A percentile compares a stretch with the other conserved stretches of the same genome.
Conservation (phyloP, 2,113 vertebrate genomes). For the Salminus brasiliensis region DNA sequence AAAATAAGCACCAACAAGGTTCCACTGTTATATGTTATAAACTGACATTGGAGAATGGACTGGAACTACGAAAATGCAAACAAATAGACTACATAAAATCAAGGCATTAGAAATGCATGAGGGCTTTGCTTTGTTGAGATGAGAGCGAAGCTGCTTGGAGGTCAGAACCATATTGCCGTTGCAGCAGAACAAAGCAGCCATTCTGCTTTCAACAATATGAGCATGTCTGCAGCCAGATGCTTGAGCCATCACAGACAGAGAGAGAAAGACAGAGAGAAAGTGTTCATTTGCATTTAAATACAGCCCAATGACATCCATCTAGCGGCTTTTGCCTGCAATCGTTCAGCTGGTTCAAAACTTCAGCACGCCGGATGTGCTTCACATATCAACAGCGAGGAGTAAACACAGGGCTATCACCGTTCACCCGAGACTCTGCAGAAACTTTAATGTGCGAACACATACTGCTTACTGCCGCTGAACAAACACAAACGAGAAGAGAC, state of each 20-base stretch:
- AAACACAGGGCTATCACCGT: background rate
- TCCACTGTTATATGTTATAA: no score
- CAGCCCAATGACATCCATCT: constrained; percentile 52
- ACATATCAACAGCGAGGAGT: background rate
- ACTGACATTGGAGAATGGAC: no score
- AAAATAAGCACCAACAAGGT: no score
- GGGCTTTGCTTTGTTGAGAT: constrained; percentile 25
- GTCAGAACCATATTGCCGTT: constrained; percentile 32
- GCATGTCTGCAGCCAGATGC: constrained; percentile 27
- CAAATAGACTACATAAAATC: background rate
- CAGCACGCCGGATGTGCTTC: constrained; percentile 29
- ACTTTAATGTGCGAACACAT: background rate
- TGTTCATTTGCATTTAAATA: constrained; percentile 69
- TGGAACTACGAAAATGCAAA: no score
- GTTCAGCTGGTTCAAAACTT: constrained; percentile 26
- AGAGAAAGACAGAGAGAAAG: constrained; percentile 42
- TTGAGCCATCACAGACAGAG: constrained; percentile 8
- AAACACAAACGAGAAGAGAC: background rate
- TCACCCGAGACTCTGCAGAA: background rate
- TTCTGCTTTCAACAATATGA: constrained; percentile 54
- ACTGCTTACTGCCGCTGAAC: constrained; percentile 25
- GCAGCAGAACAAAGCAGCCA: constrained; percentile 40
- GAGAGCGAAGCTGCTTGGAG: constrained; percentile 23
- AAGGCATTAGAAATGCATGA: background rate
- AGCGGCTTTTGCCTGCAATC: constrained; percentile 50